Evolutionary conservation across 2,113 vertebrate genomes (phyloP).

Genomic region (Neogobius melanostomus): DNA sequence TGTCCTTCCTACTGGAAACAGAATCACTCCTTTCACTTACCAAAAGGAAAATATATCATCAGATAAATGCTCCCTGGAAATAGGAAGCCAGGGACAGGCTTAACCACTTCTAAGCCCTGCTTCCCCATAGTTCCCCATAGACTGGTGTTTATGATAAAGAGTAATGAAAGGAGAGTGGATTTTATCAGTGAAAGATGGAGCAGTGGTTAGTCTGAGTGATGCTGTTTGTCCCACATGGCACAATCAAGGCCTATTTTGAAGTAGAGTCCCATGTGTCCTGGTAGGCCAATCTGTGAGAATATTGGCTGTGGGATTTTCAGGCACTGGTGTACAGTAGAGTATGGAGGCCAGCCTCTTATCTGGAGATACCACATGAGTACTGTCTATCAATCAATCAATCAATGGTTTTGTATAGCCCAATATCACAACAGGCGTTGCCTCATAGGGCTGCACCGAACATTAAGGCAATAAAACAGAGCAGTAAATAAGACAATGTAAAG

Average conservation of each 20-base stretch:
- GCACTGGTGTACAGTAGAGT: conserved; percentile 47
- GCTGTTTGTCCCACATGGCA: conserved; percentile 72
- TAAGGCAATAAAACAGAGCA: too few species aligned
- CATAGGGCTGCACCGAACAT: too few species aligned
- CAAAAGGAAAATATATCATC: conserved; percentile 76
- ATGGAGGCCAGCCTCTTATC: conserved; percentile 33
- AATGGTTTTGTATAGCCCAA: too few species aligned
- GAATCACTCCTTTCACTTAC: conserved; percentile 74
- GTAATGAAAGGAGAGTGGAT: conserved; percentile 79
- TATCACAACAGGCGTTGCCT: too few species aligned
- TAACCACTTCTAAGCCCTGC: conserved; percentile 74
- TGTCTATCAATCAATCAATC: too few species aligned
- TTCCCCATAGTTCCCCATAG: conserved; percentile 66
- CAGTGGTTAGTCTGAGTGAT: conserved; percentile 73
- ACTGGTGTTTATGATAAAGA: conserved; percentile 71
- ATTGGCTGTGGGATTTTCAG: conserved; percentile 66
- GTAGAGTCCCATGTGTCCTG: conserved; percentile 48
- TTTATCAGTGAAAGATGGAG: conserved; percentile 75
- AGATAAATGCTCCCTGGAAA: conserved; percentile 75
- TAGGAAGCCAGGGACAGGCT: conserved; percentile 71
- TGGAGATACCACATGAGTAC: conserved; percentile 18
- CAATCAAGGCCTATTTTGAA: conserved; percentile 74
- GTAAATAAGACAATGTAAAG: too few species aligned
- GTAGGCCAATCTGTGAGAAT: conserved; percentile 61
- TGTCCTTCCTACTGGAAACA: conserved; percentile 75